Conservation (phyloP, 2,888 invertebrate species). For the Apamea sordens region DNA sequence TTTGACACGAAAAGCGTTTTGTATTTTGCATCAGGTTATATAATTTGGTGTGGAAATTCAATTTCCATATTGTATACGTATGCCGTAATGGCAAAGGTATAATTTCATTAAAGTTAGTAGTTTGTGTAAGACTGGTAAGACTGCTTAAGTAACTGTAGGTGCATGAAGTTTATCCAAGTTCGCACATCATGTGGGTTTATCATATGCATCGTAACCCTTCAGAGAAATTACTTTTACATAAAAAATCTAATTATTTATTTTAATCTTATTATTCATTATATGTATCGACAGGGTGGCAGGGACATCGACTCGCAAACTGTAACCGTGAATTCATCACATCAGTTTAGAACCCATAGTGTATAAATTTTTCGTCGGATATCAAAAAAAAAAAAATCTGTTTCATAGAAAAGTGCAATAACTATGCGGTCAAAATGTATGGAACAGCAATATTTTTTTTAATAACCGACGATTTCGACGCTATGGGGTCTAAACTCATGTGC, state of each 20-base stretch:
- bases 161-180: constrained; percentile 2
- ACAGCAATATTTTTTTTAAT: no score
- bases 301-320: no score
- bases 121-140: constrained; percentile 9
- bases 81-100: background rate
- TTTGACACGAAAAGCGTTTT: constrained; percentile 42
- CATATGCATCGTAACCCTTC: background rate
- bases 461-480: no score
- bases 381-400: no score
- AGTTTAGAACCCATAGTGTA: no score
- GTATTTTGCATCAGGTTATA: constrained; percentile 21
- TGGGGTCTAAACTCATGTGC: no score
- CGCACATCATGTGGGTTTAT: background rate
- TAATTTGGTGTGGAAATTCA: constrained; percentile 10
- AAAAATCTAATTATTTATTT: background rate
- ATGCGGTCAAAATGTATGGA: no score
- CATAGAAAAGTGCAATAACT: no score
- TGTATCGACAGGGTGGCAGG: no score
- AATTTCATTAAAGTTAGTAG: constrained; percentile 26
- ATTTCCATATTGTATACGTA: constrained; percentile 24
- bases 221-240: background rate
- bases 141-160: background rate
- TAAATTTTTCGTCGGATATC: no score
- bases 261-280: no score
- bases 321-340: no score